Evolutionary conservation across 2,888 invertebrate genomes (phyloP), one percentile per base, ranked within the genome.

Genomic region (Drosophila affinis): DNA sequence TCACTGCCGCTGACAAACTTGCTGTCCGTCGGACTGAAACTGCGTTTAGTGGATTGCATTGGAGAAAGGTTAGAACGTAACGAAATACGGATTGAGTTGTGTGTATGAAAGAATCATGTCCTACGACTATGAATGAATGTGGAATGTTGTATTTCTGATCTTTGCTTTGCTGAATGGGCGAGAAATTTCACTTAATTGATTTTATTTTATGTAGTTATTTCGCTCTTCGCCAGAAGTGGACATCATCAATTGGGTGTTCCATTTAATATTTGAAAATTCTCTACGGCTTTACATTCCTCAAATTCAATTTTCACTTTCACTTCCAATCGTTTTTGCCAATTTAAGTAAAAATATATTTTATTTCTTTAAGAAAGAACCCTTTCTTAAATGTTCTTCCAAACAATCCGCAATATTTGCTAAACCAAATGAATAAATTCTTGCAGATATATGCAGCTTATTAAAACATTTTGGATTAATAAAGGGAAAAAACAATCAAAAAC

Each of bases 1-100:
- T 99, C 99, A 71, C 99, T 99, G 94, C 99, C 99, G 68, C 99
- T 98, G 32, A 98, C 99, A 94, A 99, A 98, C 94, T 99, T 99
- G 91, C 96, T 95, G 94, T 99, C 99, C 91, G 97, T 97, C 62
- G 99, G 99, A 94, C 99, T 98, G 94, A 99, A 99, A 95, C 99
- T 99, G 77, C 70, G 61, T 73, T 64, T 62, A 21, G 57, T 72
- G 74, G 46, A 74, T 72, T 57, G 68, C 56, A 77, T 74, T 46
- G 61, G 54, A 69, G 93, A 80, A 79, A 85, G 55, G 72, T 81
- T 84, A 76, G 61, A 78, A 75, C 68, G 71, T 69, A 77, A 72
- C 53, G 57, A 78, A 76, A 73, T 62, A 79, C 75, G 74, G 53
- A 68, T 73, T 44, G 39, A 24, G n/a, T 27, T 47, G 48, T 68